Evolutionary conservation across 2,113 vertebrate species (phyloP).

Genomic region (Urocolius indicus): DNA sequence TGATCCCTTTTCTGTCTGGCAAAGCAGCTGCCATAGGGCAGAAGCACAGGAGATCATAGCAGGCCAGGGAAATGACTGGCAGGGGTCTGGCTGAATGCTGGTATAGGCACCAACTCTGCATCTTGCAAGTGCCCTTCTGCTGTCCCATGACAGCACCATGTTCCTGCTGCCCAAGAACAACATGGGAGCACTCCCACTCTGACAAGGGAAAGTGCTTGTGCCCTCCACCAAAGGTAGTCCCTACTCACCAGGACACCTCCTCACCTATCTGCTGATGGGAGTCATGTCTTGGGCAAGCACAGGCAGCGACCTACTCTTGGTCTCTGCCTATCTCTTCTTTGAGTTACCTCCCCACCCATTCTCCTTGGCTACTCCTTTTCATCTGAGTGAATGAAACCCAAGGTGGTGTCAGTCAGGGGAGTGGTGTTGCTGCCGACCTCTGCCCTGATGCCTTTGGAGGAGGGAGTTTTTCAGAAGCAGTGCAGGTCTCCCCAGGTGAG

Average conservation of each 20-base stretch:
- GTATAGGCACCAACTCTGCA: background rate
- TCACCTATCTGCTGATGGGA: background rate
- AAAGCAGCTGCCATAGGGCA: background rate
- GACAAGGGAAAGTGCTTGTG: background rate
- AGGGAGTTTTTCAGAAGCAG: background rate
- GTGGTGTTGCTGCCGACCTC: background rate
- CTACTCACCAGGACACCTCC: background rate
- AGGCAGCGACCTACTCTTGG: background rate
- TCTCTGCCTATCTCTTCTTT: background rate
- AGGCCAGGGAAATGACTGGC: background rate
- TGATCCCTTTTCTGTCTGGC: background rate
- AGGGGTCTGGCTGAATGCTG: rapidly evolving
- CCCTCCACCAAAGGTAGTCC: background rate
- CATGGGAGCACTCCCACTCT: rapidly evolving
- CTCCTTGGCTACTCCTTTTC: background rate
- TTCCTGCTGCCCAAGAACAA: background rate
- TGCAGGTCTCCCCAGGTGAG: background rate
- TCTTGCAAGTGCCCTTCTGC: background rate
- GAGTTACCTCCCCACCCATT: background rate
- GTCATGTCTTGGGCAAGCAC: background rate
- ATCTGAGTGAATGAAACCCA: background rate
- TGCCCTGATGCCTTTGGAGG: background rate
- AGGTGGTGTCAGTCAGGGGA: background rate
- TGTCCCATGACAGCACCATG: background rate
- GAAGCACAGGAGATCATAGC: background rate